Base-by-base conservation (phyloP, 2,113 vertebrate genomes). In the Oncorhynchus nerka region DNA sequence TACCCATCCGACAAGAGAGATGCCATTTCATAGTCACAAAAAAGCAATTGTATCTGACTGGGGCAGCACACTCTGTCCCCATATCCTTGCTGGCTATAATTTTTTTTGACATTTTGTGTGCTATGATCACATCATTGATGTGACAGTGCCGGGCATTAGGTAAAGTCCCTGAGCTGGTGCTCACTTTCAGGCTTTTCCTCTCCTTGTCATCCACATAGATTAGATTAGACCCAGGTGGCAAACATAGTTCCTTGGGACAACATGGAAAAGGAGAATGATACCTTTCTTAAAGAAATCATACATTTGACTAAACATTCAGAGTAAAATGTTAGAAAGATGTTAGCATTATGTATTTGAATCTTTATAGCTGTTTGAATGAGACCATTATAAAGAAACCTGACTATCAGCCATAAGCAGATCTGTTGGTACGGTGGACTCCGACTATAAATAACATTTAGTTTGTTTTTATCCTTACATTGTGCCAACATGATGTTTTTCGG, bases 41-140 rank as follows among this genome's bases (percentile, higher is more conserved):
- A 96, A 96, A 96, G 94, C 93, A 95, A 97, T 97, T 94, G 94
- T 95, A 95, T 96, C 94, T 97, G 97, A 97, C 96, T 97, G 94
- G 96, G 95, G 94, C 91, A 90, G 95, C 95, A 92, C 94, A 93
- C 91, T 76, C 89, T 91, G 95, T 94, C 93, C 94, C 95, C 92
- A 92, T 96, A 92, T 95, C 94, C 96, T 95, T 94, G 93, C 95
- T 95, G 94, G 92, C 94, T 94, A 94, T 97, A 97, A 97, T 98
- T 96, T 11, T 97, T 96, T 95, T 97, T 98, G 97, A 98, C 97
- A 97, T 97, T 95, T 95, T 94, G 94, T 94, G 95, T 97, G 95
- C 94, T 92, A 89, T 94, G 93, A 94, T 96, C 91, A 93, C 94
- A 92, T 97, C 97, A 97, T 97, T 97, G 97, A 98, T 97, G 95